Conservation (phyloP, 2,888 invertebrate genomes). For the Lepidochitona cinerea region DNA sequence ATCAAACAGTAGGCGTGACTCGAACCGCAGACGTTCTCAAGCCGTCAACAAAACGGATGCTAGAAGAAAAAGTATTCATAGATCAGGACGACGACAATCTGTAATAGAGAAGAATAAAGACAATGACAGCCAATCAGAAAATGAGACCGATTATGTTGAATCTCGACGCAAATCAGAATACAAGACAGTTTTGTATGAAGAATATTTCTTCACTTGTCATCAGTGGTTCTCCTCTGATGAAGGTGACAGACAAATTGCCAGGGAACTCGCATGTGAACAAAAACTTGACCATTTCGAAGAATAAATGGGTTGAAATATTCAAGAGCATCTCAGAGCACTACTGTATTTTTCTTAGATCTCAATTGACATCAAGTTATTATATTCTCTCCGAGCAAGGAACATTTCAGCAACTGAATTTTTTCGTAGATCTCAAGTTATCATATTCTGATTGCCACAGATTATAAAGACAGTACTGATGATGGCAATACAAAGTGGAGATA, state of each 20-base stretch:
- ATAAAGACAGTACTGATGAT: too few relatives aligned
- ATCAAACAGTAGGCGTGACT: not conserved
- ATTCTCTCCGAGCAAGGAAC: too few relatives aligned
- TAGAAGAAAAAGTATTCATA: not conserved
- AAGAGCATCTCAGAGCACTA: too few relatives aligned
- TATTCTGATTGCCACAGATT: too few relatives aligned
- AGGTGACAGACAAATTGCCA: constrained; percentile 52
- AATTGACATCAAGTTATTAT: too few relatives aligned
- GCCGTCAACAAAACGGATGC: not conserved
- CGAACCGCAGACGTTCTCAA: not conserved
- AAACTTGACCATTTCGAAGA: constrained; percentile 39
- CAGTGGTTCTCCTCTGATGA: constrained; percentile 63
- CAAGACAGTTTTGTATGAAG: constrained; percentile 51
- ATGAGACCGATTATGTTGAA: not conserved
- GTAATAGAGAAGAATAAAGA: too few relatives aligned
- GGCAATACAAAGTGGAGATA: too few relatives aligned
- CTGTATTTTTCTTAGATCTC: too few relatives aligned
- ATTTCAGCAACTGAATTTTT: too few relatives aligned
- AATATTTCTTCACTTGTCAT: constrained; percentile 57
- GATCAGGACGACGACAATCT: too few relatives aligned
- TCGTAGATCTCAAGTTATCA: too few relatives aligned
- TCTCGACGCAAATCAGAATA: not conserved
- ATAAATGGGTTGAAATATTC: too few relatives aligned
- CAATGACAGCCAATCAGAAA: not conserved
- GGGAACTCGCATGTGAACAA: constrained; percentile 40